Evolutionary conservation across 1,140 invertebrate species (phyloP), one percentile per base, ranked within the genome.

Genomic region (Brachionus manjavacas): DNA sequence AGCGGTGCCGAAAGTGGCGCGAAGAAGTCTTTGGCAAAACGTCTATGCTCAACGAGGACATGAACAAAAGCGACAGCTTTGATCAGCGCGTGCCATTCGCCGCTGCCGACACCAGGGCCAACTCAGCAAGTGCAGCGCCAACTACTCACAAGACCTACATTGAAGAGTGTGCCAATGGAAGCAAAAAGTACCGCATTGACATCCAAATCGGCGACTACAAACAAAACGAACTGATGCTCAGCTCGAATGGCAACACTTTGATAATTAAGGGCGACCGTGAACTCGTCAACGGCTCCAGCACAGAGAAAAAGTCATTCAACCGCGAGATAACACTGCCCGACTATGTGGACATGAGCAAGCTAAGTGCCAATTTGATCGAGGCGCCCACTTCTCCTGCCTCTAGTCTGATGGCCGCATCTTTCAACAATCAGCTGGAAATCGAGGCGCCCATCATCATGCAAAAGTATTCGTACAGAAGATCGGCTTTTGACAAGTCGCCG

Each of bases 191-290:
- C 23, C 72, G 46, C 46, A 84, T 84, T 9, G 46, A 84, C 39
- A 55, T 84, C 4, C 46, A 84, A 31, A 60, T 84, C 8, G 83
- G 83, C 4, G 83, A 84, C 20, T 84, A 74, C 46, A 52, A 28
- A 25, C 41, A 64, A 74, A 72, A 84, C 39, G 83, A 84, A 66
- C 14, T 84, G 25, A 74, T 43, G 39, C 23, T 84, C 14, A 72
- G 41, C 31, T 41, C 46, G 0, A 46, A 76, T 28, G 83, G 49
- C 12, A 35, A 52, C 39, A 52, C 25, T 3, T 28, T 84, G 0
- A 41, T 84, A n/a, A 60, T 84, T 14, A 84, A 55, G 64, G 83
- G 83, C 35, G 83, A 84, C 35, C 68, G 70, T 39, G 66, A 84
- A 43, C 6, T 84, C 23, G 60, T 55, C 49, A 31, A 35, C 25